These are phyloP conservation scores for Eugnorisma glareosa DNA, from an alignment of 2,888 invertebrate species.

Conservation along the genomic window DNA sequence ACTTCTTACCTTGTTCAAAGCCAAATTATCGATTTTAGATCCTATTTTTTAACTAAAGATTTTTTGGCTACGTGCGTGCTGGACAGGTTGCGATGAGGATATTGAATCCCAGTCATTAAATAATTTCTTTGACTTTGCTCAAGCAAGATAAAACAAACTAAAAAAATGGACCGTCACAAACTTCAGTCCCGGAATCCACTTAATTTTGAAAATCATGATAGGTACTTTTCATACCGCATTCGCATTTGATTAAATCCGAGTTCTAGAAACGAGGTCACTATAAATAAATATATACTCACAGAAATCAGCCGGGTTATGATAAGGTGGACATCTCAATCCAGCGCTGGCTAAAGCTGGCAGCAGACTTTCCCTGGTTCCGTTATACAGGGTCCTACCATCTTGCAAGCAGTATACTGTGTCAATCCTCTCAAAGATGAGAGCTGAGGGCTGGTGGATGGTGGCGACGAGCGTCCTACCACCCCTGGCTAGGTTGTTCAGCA, in stretches of 20 bases:
- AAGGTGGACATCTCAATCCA: conserved; percentile 95
- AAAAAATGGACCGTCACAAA: not conserved
- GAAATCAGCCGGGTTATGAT: conserved; percentile 99
- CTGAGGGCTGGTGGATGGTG: conserved; percentile 98
- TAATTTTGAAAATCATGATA: not conserved
- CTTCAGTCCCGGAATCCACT: not conserved
- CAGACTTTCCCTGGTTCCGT: conserved; percentile 93
- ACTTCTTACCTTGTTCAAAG: not conserved
- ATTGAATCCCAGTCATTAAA: not conserved
- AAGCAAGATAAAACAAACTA: not conserved
- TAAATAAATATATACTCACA: conserved; percentile 90
- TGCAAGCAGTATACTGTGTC: conserved; percentile 96
- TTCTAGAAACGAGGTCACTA: not conserved
- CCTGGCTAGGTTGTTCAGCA: conserved; percentile 95
- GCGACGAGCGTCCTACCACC: conserved; percentile 97
- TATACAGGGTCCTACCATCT: conserved; percentile 95
- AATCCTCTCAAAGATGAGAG: conserved; percentile 97
- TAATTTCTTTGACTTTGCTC: not conserved
- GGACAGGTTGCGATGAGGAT: no score
- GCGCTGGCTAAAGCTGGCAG: conserved; percentile 94
- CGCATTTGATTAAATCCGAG: not conserved
- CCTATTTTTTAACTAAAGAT: not conserved
- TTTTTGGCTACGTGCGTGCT: not conserved
- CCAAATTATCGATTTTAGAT: not conserved
- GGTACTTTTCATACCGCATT: not conserved